These are phyloP conservation scores for Drosophila ironensis DNA, from an alignment of 1,140 invertebrate genomes.

Conservation along the genomic window DNA sequence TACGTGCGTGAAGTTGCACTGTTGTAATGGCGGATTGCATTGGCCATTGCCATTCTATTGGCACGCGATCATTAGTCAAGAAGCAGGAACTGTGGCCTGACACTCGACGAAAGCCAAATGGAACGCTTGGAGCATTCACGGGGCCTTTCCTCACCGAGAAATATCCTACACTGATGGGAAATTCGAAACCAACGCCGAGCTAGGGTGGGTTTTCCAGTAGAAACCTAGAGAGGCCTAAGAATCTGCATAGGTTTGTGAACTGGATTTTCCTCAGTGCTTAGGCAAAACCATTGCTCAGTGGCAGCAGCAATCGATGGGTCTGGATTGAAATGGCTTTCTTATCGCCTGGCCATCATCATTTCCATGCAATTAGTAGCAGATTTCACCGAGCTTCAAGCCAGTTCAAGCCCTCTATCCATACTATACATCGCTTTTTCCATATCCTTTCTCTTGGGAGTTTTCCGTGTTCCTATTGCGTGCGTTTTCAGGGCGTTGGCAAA, in stretches of 20 bases:
- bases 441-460: constrained; percentile 9
- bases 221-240: no score
- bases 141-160: neutral
- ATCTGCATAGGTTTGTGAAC: no score
- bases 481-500: constrained; percentile 53
- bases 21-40: constrained; percentile 57
- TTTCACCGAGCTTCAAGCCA: constrained; percentile 8
- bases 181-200: neutral
- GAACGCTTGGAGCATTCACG: neutral
- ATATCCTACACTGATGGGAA: no score
- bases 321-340: constrained; percentile 32
- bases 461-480: constrained; percentile 40
- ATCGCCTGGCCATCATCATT: constrained; percentile 15
- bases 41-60: constrained; percentile 24
- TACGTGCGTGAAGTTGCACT: constrained; percentile 55
- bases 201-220: neutral
- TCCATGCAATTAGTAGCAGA: constrained; percentile 46
- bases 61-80: constrained; percentile 77
- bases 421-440: constrained; percentile 9
- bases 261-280: neutral
- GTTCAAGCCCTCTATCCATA: neutral
- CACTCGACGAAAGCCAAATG: constrained; percentile 54
- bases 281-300: neutral
- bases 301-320: neutral
- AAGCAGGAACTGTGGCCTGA: constrained; percentile 38